Evolutionary conservation across 2,888 invertebrate genomes (phyloP).

Genomic region (Ormyrus labotus): DNA sequence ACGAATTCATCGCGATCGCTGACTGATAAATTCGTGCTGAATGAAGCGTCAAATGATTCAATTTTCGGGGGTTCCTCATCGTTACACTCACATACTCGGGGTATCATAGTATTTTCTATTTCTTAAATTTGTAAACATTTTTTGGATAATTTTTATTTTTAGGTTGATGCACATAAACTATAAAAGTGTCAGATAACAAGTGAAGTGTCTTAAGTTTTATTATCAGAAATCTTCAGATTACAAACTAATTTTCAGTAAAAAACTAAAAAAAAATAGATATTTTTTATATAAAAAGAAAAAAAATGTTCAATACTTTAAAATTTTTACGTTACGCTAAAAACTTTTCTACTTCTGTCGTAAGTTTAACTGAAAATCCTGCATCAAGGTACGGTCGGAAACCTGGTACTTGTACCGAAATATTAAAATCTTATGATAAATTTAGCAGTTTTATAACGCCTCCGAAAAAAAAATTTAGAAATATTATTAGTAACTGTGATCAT

Average conservation of each 20-base stretch:
- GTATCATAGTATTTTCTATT: slow-evolving; percentile 42
- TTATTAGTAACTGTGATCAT: slow-evolving; percentile 19
- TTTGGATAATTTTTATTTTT: slow-evolving; percentile 28
- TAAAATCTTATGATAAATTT: slow-evolving; percentile 1
- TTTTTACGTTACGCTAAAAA: too few relatives aligned
- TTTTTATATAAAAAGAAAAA: background rate
- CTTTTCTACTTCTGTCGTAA: too few relatives aligned
- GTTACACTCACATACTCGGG: slow-evolving; percentile 42
- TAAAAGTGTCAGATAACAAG: slow-evolving; percentile 34
- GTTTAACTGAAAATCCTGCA: too few relatives aligned
- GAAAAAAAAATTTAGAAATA: background rate
- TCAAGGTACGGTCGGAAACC: background rate
- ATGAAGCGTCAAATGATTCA: background rate
- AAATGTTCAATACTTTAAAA: too few relatives aligned
- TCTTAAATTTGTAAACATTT: slow-evolving; percentile 44
- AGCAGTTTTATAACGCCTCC: slow-evolving; percentile 1
- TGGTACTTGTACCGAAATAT: slow-evolving; percentile 6
- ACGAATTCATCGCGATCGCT: slow-evolving; percentile 34
- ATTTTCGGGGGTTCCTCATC: slow-evolving; percentile 20
- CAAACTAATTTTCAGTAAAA: background rate
- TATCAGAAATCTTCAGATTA: slow-evolving; percentile 31
- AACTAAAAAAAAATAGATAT: background rate
- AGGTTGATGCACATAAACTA: background rate
- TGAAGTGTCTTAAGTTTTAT: slow-evolving; percentile 6
- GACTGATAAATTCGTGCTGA: background rate